Evolutionary conservation across 2,888 invertebrate species (phyloP).

Genomic region (Sipunculus nudus): DNA sequence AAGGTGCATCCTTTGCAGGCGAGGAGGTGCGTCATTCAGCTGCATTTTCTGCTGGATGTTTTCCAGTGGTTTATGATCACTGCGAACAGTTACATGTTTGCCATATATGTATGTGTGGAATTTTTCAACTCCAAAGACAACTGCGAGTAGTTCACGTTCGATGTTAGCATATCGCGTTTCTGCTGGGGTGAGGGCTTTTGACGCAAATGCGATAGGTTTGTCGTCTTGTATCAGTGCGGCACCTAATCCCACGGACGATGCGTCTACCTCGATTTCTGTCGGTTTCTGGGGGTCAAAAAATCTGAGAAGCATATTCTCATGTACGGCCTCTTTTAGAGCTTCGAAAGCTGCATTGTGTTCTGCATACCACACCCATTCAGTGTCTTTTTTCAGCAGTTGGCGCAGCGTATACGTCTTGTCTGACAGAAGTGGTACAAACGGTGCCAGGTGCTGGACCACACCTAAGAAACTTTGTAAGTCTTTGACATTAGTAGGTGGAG

Average conservation of each 20-base stretch:
- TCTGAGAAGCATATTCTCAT: too few species aligned
- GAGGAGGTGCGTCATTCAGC: constrained; percentile 23
- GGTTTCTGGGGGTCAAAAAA: constrained; percentile 14
- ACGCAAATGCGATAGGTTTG: constrained; percentile 18
- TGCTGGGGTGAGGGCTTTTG: constrained; percentile 21
- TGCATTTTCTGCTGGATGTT: constrained; percentile 20
- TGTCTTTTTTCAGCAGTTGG: constrained; percentile 22
- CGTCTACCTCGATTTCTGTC: constrained; percentile 16
- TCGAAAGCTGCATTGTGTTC: too few species aligned
- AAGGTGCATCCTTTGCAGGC: constrained; percentile 31
- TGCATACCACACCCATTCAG: constrained; percentile 18
- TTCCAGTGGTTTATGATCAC: constrained; percentile 32
- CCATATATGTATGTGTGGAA: constrained; percentile 31
- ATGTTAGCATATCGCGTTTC: constrained; percentile 27
- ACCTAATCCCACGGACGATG: constrained; percentile 22
- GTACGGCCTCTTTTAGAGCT: too few species aligned
- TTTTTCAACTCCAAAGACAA: constrained; percentile 28
- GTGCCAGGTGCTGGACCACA: constrained; percentile 22
- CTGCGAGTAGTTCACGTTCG: constrained; percentile 32
- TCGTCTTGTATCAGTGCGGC: constrained; percentile 25
- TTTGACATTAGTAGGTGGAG: constrained; percentile 15
- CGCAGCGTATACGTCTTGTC: constrained; percentile 17
- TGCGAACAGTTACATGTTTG: constrained; percentile 12
- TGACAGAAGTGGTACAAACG: constrained; percentile 20
- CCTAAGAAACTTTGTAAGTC: constrained; percentile 32